Percentiles rank a stretch among this genome's conserved stretches.
Conservation (phyloP, 2,797 vertebrate species). For the Xenops minutus region DNA sequence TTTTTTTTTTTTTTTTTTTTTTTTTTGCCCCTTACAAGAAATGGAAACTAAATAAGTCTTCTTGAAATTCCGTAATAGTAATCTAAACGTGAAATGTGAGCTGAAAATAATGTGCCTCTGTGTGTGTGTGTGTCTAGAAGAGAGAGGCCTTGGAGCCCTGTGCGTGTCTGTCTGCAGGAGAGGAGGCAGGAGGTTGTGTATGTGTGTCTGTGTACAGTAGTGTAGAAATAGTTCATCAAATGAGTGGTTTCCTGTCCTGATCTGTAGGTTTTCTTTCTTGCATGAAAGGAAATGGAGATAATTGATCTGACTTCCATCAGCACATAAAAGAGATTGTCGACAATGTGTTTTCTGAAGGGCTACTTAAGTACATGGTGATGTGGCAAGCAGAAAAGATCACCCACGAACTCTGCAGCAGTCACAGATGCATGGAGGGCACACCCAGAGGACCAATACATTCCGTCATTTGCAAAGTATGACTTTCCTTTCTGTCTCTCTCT, state of each 20-base stretch:
- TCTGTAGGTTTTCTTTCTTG: constrained; percentile 48
- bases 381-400: not conserved
- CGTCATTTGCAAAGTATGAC: constrained; percentile 16
- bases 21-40: not conserved
- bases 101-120: not conserved
- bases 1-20: not conserved
- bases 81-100: constrained; percentile 4
- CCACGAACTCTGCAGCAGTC: constrained; percentile 17
- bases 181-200: not conserved
- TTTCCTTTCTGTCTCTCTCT: constrained; percentile 34
- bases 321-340: constrained; percentile 15
- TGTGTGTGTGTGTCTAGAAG: not conserved
- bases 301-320: constrained; percentile 54
- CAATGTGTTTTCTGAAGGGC: constrained; percentile 37
- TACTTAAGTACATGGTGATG: not conserved
- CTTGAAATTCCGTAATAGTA: constrained; percentile 5
- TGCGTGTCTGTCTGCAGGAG: not conserved
- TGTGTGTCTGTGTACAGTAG: not conserved
- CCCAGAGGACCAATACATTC: not conserved
- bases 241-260: constrained; percentile 59
- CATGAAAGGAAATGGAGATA: constrained; percentile 61
- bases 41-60: constrained; percentile 16
- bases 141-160: not conserved
- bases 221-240: constrained; percentile 58
- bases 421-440: not conserved